Percentiles rank a stretch among this genome's conserved stretches.
phyloP scores from a whole-genome alignment of 1,140 invertebrate species.

The Aphaenogaster rudis region DNA sequence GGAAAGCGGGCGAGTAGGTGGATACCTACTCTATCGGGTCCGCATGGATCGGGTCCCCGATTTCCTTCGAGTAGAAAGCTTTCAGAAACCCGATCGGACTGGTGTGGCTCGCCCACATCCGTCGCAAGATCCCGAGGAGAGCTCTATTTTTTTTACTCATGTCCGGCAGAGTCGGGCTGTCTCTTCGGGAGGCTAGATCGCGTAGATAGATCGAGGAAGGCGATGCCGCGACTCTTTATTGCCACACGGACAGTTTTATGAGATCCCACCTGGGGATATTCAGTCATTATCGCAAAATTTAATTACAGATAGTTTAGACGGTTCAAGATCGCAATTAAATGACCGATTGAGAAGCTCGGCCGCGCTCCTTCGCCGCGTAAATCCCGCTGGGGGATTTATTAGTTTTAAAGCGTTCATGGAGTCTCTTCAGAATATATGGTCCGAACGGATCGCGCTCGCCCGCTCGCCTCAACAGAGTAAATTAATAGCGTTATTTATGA shows the following conservation, averaged over 20 bases:
- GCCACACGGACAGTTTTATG: slow-evolving; percentile 42
- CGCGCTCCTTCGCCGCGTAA: slow-evolving; percentile 1
- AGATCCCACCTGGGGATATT: slow-evolving; percentile 42
- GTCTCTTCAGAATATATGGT: not conserved
- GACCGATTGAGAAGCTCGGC: slow-evolving; percentile 29
- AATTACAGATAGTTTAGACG: slow-evolving; percentile 58
- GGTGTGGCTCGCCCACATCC: not conserved
- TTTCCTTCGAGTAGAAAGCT: slow-evolving; percentile 64
- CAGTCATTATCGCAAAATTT: slow-evolving; percentile 56
- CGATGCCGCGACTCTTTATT: slow-evolving; percentile 51
- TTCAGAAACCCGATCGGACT: slow-evolving; percentile 58
- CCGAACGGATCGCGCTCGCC: not conserved
- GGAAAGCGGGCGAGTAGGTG: slow-evolving; percentile 42
- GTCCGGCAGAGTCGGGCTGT: not conserved
- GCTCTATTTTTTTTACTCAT: not conserved
- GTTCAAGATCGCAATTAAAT: slow-evolving; percentile 58
- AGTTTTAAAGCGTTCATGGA: slow-evolving; percentile 26
- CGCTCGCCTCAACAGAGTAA: slow-evolving; percentile 6
- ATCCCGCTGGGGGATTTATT: slow-evolving; percentile 31
- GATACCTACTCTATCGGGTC: slow-evolving; percentile 50
- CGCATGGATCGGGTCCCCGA: slow-evolving; percentile 27
- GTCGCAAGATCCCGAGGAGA: slow-evolving; percentile 39
- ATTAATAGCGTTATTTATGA: slow-evolving; percentile 55
- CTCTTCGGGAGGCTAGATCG: slow-evolving; percentile 7
- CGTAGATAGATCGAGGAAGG: slow-evolving; percentile 33